A percentile compares a stretch with the other conserved stretches of the same genome.
Conservation (phyloP, 2,113 vertebrate species). For the Athene cunicularia region DNA sequence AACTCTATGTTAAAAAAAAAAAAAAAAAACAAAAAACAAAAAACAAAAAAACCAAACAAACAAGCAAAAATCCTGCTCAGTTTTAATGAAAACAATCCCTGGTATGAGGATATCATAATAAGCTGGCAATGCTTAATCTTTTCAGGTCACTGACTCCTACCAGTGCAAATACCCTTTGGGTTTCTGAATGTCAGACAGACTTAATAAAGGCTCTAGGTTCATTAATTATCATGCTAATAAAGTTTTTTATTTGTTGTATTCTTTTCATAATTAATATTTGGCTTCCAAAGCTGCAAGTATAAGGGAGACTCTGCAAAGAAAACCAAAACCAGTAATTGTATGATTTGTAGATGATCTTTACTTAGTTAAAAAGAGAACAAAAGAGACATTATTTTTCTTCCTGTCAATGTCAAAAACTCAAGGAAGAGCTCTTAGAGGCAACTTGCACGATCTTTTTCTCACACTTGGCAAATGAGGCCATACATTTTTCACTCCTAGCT, state of each 20-base stretch:
- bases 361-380: neutral
- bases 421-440: neutral
- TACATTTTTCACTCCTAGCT: neutral
- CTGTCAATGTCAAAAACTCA: neutral
- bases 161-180: neutral
- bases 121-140: slow-evolving; percentile 11
- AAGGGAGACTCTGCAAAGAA: neutral
- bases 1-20: neutral
- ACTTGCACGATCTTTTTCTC: neutral
- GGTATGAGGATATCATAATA: slow-evolving; percentile 7
- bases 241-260: slow-evolving; percentile 23
- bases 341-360: neutral
- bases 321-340: neutral
- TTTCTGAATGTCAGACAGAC: neutral
- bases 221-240: slow-evolving; percentile 36
- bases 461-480: neutral
- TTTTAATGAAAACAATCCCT: neutral
- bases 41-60: too few relatives aligned
- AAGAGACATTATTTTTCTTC: neutral
- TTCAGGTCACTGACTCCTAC: slow-evolving; percentile 16
- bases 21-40: too few relatives aligned
- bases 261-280: slow-evolving; percentile 1
- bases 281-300: neutral
- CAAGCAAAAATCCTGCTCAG: neutral
- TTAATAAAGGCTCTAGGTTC: neutral